Evolutionary conservation across 2,797 vertebrate genomes (phyloP).

Genomic region (Sebastes alutus): DNA sequence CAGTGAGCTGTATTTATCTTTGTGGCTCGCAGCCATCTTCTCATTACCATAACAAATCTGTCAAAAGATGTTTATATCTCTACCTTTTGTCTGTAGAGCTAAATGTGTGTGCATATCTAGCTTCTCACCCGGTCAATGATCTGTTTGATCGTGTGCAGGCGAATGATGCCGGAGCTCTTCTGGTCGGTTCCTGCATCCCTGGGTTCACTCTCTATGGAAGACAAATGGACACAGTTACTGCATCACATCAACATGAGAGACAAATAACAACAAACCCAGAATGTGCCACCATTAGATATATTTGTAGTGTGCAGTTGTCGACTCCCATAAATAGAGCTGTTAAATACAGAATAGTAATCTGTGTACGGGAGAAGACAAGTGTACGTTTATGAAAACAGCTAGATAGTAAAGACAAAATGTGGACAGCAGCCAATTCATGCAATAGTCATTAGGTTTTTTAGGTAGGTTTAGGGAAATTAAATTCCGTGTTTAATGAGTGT

Average conservation of each 20-base stretch:
- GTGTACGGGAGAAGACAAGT: constrained; percentile 68
- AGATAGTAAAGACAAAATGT: constrained; percentile 50
- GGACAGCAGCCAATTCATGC: constrained; percentile 75
- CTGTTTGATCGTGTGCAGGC: constrained; percentile 98
- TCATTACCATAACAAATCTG: constrained; percentile 33
- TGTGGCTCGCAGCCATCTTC: constrained; percentile 3
- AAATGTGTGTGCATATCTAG: background rate
- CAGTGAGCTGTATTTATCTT: constrained; percentile 39
- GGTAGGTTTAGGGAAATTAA: constrained; percentile 40
- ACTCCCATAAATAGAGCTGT: constrained; percentile 73
- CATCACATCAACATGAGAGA: constrained; percentile 41
- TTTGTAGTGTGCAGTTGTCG: constrained; percentile 70
- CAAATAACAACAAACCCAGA: constrained; percentile 52
- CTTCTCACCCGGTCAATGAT: constrained; percentile 93
- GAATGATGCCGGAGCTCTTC: constrained; percentile 96
- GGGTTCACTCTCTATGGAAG: constrained; percentile 91
- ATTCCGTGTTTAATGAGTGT: constrained; percentile 40
- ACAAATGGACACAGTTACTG: constrained; percentile 46
- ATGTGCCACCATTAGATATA: constrained; percentile 68
- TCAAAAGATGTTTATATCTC: background rate
- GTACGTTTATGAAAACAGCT: constrained; percentile 49
- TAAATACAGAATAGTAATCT: constrained; percentile 52
- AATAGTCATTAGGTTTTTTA: constrained; percentile 57
- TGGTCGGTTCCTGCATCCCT: constrained; percentile 96
- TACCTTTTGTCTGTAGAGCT: background rate